Base-by-base conservation (phyloP, 2,113 vertebrate species). In the Ifrita kowaldi region DNA sequence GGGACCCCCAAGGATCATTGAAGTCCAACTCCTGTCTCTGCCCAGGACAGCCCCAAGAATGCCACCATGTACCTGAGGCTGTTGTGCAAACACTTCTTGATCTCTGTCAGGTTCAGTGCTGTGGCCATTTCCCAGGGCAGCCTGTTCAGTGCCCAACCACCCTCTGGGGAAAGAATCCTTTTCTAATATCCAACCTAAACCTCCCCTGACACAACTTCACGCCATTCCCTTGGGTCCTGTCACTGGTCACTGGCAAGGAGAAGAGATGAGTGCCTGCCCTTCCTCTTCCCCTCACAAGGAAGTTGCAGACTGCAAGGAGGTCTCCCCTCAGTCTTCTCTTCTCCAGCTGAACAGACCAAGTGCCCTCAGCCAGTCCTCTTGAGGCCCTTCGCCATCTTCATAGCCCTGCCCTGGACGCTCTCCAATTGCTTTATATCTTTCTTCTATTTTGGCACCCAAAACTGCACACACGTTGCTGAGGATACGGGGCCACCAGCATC, bases 391-490 rank as follows among this genome's bases (percentile, higher is more conserved):
- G 9, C 44, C 30, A 8, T 60, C 35, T 69, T 42, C 35, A 30
- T 10, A 42, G 65, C 21, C 26, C 39, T 71, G 10, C 26, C 21
- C 16, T 42, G 26, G 26, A 35, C 0, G 1, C 8, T 44, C 26
- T 44, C 46, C 46, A 71, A 7, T 42, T 1, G 9, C 33, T 71
- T 62, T 26, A 8, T 26, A 32, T 44, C 26, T 74, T 74, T 33
- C 69, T 41, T 49, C 30, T 85, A 5, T 42, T 85, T 49, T 42
- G 42, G 13, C 35, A 49, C 47, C 42, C 35, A 41, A n/a, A 65
- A 41, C 19, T n/a, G 16, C 83, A 41, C 83, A 49, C 35, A 21
- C 0, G 0, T 49, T 0, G 0, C 19, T 75, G 67, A 83, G 57
- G 39, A n/a, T 39, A 22, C 1, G 2, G 28, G 20, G n/a, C 39